Conservation (phyloP, 2,797 vertebrate species). For the Sebastolobus alascanus region DNA sequence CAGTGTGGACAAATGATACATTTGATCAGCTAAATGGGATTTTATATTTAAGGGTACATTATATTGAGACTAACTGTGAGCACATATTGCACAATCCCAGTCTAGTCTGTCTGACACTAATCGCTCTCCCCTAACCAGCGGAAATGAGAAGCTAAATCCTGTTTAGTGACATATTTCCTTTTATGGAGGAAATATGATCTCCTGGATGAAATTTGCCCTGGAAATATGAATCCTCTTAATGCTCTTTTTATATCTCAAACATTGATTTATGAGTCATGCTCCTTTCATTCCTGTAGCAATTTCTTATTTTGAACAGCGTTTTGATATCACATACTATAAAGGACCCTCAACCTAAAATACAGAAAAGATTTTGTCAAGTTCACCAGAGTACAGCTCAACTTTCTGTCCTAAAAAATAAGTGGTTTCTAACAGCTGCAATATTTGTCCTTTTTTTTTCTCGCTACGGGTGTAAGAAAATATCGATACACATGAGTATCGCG, state of each 20-base stretch:
- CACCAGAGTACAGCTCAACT: too few species aligned
- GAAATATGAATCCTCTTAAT: conserved; percentile 64
- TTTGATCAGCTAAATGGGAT: not conserved
- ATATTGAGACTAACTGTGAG: not conserved
- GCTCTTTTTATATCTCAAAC: conserved; percentile 47
- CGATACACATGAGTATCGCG: too few species aligned
- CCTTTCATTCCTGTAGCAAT: not conserved
- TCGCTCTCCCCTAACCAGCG: conserved; percentile 38
- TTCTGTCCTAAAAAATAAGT: too few species aligned
- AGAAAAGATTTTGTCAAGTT: too few species aligned
- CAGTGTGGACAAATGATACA: not conserved
- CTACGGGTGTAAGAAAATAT: too few species aligned
- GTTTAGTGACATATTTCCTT: conserved; percentile 53
- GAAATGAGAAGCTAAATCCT: conserved; percentile 63
- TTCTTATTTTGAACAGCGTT: too few species aligned
- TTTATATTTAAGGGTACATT: not conserved
- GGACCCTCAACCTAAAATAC: too few species aligned
- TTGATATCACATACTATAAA: too few species aligned
- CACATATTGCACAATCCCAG: conserved; percentile 4
- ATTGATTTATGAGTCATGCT: conserved; percentile 42
- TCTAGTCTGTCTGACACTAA: conserved; percentile 33
- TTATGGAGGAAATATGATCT: conserved; percentile 57
- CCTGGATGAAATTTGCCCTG: conserved; percentile 41
- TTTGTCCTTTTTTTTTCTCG: too few species aligned
- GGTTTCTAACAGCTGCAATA: too few species aligned